These are phyloP conservation scores for Parelbella ahira DNA, from an alignment of 2,888 invertebrate species.

Conservation along the genomic window DNA sequence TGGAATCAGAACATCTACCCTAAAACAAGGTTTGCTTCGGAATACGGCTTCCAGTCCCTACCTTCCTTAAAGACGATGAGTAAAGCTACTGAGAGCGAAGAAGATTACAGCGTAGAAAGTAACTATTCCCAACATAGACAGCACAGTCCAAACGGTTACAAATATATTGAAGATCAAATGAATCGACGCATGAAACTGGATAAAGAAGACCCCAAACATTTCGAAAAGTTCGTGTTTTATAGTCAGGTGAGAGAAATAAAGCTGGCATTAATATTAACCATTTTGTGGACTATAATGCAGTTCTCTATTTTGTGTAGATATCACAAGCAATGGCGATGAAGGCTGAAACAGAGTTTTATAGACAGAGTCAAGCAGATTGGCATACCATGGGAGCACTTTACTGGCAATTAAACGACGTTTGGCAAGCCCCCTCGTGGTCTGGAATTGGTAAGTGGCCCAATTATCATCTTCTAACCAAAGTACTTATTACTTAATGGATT, in stretches of 20 bases:
- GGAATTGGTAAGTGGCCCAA: constrained; percentile 83
- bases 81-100: constrained; percentile 73
- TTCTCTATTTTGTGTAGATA: constrained; percentile 79
- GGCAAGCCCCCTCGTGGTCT: constrained; percentile 98
- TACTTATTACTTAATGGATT: too few species aligned
- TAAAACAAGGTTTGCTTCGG: constrained; percentile 93
- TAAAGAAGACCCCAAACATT: constrained; percentile 74
- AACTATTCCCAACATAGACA: constrained; percentile 89
- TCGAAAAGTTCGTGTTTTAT: constrained; percentile 87
- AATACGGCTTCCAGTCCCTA: constrained; percentile 96
- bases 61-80: constrained; percentile 86
- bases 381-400: constrained; percentile 97
- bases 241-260: constrained; percentile 88
- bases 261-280: too few species aligned
- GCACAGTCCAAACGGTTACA: constrained; percentile 89
- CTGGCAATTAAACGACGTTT: constrained; percentile 99
- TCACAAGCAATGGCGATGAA: constrained; percentile 94
- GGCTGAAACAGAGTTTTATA: constrained; percentile 90
- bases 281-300: too few species aligned
- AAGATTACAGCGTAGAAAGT: constrained; percentile 78
- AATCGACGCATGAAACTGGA: constrained; percentile 82
- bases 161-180: constrained; percentile 82
- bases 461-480: too few species aligned
- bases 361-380: constrained; percentile 79
- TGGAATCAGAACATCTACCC: constrained; percentile 91